Percentiles rank a stretch among this genome's conserved stretches.
Evolutionary conservation across 2,797 vertebrate genomes (phyloP).

Genomic region (Xenentodon cancila): DNA sequence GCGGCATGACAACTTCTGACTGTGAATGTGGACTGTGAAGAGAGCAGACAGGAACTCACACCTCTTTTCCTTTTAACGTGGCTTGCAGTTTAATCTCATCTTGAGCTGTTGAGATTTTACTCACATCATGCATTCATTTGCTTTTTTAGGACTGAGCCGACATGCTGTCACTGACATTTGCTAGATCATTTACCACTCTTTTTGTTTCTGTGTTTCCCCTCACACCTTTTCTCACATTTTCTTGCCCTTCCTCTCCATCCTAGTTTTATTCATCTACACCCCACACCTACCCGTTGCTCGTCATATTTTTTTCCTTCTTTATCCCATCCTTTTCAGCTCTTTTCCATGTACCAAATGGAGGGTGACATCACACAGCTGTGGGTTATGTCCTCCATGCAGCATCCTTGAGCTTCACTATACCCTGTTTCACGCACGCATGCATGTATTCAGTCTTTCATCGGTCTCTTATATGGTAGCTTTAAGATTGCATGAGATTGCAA

Average conservation of each 20-base stretch:
- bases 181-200: constrained; percentile 12
- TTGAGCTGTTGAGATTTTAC: constrained; percentile 5
- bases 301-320: neutral
- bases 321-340: constrained; percentile 8
- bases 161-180: constrained; percentile 1
- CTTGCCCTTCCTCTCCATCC: constrained; percentile 7
- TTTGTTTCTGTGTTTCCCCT: constrained; percentile 18
- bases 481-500: constrained; percentile 51
- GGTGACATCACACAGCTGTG: constrained; percentile 71
- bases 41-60: constrained; percentile 50
- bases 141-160: constrained; percentile 25
- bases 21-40: constrained; percentile 45
- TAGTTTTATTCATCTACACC: constrained; percentile 4
- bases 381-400: constrained; percentile 64
- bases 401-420: constrained; percentile 55
- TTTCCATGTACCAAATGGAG: constrained; percentile 60
- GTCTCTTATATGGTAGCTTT: constrained; percentile 60
- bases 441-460: constrained; percentile 56
- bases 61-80: constrained; percentile 33
- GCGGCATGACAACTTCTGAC: constrained; percentile 67
- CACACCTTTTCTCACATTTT: constrained; percentile 11
- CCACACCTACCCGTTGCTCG: neutral
- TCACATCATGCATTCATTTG: constrained; percentile 18
- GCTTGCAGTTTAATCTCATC: constrained; percentile 44
- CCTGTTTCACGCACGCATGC: constrained; percentile 10